Conservation (phyloP, 1,140 invertebrate genomes). For the Papilio helenus region DNA sequence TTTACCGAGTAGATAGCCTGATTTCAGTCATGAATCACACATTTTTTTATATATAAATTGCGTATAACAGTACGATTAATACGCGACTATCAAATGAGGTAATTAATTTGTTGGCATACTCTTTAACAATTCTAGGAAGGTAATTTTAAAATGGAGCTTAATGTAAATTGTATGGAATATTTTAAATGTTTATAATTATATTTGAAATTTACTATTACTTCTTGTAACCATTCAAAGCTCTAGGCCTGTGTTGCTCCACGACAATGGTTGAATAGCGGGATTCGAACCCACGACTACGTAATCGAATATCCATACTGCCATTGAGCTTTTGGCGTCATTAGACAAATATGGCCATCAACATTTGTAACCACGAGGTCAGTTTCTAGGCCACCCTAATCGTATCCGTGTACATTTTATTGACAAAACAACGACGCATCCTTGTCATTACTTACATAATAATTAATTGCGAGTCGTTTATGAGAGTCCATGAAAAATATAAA, state of each 20-base stretch:
- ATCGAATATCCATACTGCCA: background rate
- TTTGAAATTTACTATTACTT: background rate
- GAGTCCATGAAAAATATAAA: background rate
- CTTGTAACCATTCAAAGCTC: no score
- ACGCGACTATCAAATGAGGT: background rate
- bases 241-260: no score
- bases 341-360: slow-evolving; percentile 7
- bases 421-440: background rate
- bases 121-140: background rate
- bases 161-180: background rate
- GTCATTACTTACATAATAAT: background rate
- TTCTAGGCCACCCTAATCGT: slow-evolving; percentile 13
- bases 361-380: background rate
- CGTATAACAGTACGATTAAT: no score
- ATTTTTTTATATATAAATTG: no score
- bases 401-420: background rate
- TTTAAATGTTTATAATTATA: background rate
- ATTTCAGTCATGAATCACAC: no score
- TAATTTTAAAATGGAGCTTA: background rate
- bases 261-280: background rate
- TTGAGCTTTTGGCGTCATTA: background rate
- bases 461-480: background rate
- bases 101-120: background rate
- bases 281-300: background rate
- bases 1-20: no score